These are phyloP conservation scores for Ptychoptera contaminata DNA, from an alignment of 2,888 invertebrate species.

Conservation along the genomic window DNA sequence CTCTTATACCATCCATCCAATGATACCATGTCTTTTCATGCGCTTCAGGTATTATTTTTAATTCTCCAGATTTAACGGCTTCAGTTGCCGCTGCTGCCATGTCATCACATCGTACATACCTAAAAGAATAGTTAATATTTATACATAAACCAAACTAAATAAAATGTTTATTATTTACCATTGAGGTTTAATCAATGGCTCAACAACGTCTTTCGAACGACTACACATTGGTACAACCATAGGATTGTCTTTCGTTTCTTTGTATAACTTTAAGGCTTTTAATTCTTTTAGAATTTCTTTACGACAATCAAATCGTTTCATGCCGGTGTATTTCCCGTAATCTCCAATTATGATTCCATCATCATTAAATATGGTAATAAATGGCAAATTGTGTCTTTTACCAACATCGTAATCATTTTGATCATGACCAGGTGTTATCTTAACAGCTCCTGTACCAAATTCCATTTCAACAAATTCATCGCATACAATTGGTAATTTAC, in stretches of 20 bases:
- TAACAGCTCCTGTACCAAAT: conserved; percentile 97
- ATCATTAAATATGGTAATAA: conserved; percentile 81
- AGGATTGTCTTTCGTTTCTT: conserved; percentile 71
- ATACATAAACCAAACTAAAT: neutral
- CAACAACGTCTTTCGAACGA: conserved; percentile 93
- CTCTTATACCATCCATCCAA: conserved; percentile 92
- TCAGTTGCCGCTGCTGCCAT: conserved; percentile 80
- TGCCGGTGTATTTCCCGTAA: conserved; percentile 65
- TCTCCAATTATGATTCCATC: conserved; percentile 70
- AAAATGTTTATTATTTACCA: conserved; percentile 44
- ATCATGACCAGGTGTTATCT: conserved; percentile 97
- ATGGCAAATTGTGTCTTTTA: conserved; percentile 70
- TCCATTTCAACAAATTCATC: conserved; percentile 90
- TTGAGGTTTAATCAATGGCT: conserved; percentile 89
- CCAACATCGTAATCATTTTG: conserved; percentile 94
- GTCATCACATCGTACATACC: conserved; percentile 72
- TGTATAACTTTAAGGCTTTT: conserved; percentile 53
- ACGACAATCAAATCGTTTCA: conserved; percentile 84
- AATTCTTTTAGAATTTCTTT: conserved; percentile 63
- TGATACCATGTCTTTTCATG: conserved; percentile 88
- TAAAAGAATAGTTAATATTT: conserved; percentile 17
- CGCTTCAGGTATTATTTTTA: conserved; percentile 79
- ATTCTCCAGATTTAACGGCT: conserved; percentile 60
- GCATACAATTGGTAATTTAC: conserved; percentile 71
- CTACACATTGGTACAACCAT: conserved; percentile 96